Evolutionary conservation across 2,113 vertebrate species (phyloP).

Genomic region (Myotis brandtii): DNA sequence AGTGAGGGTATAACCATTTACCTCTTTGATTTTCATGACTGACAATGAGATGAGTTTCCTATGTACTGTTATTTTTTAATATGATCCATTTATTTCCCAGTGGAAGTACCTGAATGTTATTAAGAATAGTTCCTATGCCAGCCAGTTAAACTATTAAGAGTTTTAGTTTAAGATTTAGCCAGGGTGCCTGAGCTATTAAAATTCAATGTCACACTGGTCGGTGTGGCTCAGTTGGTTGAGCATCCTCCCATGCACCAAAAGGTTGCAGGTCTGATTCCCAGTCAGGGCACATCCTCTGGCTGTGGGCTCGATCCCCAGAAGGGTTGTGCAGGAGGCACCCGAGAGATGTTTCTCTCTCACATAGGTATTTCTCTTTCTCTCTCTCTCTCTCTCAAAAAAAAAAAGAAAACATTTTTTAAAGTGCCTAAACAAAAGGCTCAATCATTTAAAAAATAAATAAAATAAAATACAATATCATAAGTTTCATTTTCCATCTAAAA

Average conservation of each 20-base stretch:
- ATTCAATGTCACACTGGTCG: not conserved
- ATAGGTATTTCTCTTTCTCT: too few relatives aligned
- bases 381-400: too few relatives aligned
- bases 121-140: not conserved
- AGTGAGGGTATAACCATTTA: not conserved
- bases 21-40: not conserved
- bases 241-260: too few relatives aligned
- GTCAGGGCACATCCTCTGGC: too few relatives aligned
- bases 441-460: not conserved
- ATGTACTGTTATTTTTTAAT: not conserved
- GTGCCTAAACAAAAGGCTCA: too few relatives aligned
- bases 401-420: too few relatives aligned
- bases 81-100: not conserved
- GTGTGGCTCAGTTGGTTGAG: too few relatives aligned
- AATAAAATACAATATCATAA: not conserved
- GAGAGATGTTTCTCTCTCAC: too few relatives aligned
- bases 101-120: not conserved
- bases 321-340: too few relatives aligned
- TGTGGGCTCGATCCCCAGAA: too few relatives aligned
- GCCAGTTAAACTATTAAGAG: not conserved
- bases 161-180: not conserved
- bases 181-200: not conserved
- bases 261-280: too few relatives aligned
- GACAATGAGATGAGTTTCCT: not conserved
- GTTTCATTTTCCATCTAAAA: not conserved